phyloP scores from a whole-genome alignment of 2,797 vertebrate species.

The Urosaurus nigricauda region DNA sequence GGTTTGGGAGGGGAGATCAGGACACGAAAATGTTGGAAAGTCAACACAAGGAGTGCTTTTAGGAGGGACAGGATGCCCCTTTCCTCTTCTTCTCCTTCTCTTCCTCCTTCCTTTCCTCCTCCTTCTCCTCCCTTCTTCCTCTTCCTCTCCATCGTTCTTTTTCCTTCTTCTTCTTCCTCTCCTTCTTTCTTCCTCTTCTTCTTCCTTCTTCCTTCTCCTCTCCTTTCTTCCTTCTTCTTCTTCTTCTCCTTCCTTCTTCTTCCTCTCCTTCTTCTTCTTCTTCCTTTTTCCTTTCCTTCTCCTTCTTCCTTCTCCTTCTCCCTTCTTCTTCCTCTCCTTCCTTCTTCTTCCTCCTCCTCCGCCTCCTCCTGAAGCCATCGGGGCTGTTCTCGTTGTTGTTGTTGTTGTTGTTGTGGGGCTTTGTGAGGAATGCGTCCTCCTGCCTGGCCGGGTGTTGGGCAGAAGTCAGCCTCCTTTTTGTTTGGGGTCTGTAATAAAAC shows the following conservation, averaged over 20 bases:
- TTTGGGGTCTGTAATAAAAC: slow-evolving; percentile 82
- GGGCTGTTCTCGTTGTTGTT: background rate
- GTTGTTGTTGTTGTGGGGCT: slow-evolving; percentile 40
- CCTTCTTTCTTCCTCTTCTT: no score
- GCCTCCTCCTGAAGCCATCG: background rate
- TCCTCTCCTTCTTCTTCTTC: background rate
- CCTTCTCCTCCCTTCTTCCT: no score
- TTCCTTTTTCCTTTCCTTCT: no score
- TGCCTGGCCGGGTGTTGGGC: slow-evolving; percentile 71
- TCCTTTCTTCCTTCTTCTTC: no score
- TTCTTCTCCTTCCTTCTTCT: no score
- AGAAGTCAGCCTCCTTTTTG: slow-evolving; percentile 79
- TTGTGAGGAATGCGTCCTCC: slow-evolving; percentile 75
- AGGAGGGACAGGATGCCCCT: slow-evolving; percentile 39
- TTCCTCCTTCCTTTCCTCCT: background rate
- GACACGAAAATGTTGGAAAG: slow-evolving; percentile 10
- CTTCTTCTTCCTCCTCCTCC: background rate
- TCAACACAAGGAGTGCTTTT: background rate
- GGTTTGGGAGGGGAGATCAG: background rate
- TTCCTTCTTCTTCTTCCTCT: no score
- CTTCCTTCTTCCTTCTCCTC: no score
- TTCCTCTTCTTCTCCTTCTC: no score
- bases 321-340: background rate
- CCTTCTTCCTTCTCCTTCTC: no score
- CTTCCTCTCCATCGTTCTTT: no score